phyloP scores from a whole-genome alignment of 2,888 invertebrate genomes.

The Schizotus pectinicornis region DNA sequence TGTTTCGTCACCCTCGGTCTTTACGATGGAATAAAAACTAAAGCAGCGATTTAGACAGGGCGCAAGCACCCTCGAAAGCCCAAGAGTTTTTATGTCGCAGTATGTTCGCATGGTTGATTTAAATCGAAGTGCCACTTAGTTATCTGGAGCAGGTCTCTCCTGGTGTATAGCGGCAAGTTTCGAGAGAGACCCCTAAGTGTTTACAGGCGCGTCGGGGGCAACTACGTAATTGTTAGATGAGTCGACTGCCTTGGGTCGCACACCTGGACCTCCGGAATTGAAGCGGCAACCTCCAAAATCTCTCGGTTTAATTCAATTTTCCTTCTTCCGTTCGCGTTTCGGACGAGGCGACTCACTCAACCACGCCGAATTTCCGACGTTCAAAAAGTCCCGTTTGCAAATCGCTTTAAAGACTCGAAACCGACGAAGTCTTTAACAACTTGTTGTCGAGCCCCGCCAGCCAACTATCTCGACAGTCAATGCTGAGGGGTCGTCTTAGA shows the following conservation, averaged over 20 bases:
- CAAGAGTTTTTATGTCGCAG: background rate
- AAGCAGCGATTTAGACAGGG: conserved; percentile 2
- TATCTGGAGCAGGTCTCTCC: no score
- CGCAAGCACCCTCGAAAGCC: background rate
- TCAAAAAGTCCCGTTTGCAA: no score
- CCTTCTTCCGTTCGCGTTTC: background rate
- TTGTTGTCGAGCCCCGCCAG: no score
- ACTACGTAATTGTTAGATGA: conserved; percentile 12
- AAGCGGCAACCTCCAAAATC: conserved; percentile 9
- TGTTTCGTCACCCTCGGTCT: conserved; percentile 5
- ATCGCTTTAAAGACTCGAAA: no score
- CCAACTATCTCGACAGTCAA: no score
- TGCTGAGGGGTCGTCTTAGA: no score
- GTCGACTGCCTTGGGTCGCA: background rate
- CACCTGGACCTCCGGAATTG: conserved; percentile 8
- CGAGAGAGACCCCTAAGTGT: background rate
- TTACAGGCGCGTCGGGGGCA: conserved; percentile 8
- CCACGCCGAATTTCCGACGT: no score
- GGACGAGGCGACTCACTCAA: no score
- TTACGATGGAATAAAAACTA: conserved; percentile 12
- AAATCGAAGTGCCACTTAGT: no score
- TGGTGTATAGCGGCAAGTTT: background rate
- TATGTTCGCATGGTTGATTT: no score
- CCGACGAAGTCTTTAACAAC: no score
- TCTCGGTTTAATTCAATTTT: conserved; percentile 17